Percentiles rank a stretch among this genome's conserved stretches.
phyloP scores from a whole-genome alignment of 2,113 vertebrate genomes.

The Albula glossodonta region DNA sequence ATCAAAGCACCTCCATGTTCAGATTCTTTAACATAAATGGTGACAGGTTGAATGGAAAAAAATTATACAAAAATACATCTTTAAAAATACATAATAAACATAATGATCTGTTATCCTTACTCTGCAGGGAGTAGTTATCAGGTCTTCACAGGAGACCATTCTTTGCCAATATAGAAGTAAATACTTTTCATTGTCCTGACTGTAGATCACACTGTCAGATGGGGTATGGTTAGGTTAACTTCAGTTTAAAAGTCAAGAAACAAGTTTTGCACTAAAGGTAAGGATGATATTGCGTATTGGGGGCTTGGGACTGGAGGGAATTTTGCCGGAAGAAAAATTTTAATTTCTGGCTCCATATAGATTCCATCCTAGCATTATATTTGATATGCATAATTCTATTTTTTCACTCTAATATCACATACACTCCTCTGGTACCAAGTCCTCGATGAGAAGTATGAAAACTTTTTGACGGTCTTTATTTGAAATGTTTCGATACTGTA shows the following conservation, averaged over 20 bases:
- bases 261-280: not conserved
- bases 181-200: not conserved
- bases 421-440: too few relatives aligned
- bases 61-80: not conserved
- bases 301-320: too few relatives aligned
- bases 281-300: not conserved
- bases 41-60: not conserved
- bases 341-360: too few relatives aligned
- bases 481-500: too few relatives aligned
- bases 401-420: too few relatives aligned
- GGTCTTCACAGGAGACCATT: not conserved
- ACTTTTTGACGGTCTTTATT: too few relatives aligned
- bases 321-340: too few relatives aligned
- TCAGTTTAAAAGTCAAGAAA: not conserved
- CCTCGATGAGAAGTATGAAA: too few relatives aligned
- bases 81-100: not conserved
- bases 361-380: too few relatives aligned
- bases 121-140: not conserved
- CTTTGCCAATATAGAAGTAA: not conserved
- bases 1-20: not conserved
- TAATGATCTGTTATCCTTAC: not conserved
- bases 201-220: not conserved
- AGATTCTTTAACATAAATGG: not conserved
- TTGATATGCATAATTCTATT: too few relatives aligned
- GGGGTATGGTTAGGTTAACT: not conserved